Conservation (phyloP, 2,797 vertebrate genomes). For the Sciurus vulgaris region DNA sequence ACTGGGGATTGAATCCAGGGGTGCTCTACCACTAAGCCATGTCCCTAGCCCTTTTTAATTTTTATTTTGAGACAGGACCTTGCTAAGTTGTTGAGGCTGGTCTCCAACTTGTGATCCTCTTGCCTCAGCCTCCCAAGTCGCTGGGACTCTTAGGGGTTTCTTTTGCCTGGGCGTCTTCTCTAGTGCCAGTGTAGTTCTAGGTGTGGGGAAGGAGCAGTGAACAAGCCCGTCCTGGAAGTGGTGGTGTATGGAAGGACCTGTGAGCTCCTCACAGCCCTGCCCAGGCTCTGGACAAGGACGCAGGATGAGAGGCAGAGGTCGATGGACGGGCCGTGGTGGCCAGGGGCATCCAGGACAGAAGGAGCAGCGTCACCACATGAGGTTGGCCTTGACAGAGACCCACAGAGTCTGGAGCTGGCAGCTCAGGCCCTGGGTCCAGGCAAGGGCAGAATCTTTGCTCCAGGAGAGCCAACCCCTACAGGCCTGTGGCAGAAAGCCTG, state of each 20-base stretch:
- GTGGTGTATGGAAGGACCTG: rapidly evolving
- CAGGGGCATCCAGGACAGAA: not conserved
- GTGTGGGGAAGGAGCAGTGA: not conserved
- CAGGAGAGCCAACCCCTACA: not conserved
- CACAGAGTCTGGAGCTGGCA: not conserved
- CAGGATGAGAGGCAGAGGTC: rapidly evolving
- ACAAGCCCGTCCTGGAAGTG: not conserved
- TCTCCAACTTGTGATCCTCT: no score
- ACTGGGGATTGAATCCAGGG: no score
- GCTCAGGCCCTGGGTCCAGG: not conserved
- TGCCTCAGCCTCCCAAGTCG: no score
- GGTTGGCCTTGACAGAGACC: no score
- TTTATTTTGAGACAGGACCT: no score
- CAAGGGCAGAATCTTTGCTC: not conserved
- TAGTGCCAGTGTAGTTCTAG: not conserved
- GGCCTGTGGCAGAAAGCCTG: not conserved
- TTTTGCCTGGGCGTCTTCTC: not conserved
- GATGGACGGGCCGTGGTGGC: not conserved
- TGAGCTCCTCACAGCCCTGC: not conserved
- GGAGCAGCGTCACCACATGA: rapidly evolving
- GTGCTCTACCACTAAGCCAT: no score
- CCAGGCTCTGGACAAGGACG: not conserved
- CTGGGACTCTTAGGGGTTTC: no score
- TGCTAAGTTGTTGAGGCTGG: no score
- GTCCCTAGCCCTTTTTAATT: no score